Evolutionary conservation across 2,888 invertebrate genomes (phyloP).

Genomic region (Eurytoma californica): DNA sequence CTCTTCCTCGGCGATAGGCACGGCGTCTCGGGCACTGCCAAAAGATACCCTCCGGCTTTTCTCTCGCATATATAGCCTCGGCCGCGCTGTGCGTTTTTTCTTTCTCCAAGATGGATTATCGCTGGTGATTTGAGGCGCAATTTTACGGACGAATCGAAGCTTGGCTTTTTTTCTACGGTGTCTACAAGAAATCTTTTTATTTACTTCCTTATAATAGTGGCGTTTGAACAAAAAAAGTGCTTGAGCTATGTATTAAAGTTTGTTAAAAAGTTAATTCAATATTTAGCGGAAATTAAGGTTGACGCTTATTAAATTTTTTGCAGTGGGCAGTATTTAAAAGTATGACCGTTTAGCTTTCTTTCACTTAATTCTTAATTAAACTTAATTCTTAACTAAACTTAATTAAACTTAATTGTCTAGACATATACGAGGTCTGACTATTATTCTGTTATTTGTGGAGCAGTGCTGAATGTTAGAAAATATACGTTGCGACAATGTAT

Average conservation of each 20-base stretch:
- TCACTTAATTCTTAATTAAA: no score
- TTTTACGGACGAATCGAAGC: constrained; percentile 8
- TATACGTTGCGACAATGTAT: no score
- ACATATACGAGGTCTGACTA: no score
- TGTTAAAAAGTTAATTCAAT: background rate
- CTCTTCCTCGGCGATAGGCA: no score
- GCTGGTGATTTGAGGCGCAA: constrained; percentile 18
- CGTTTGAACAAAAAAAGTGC: background rate
- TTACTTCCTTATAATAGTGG: no score
- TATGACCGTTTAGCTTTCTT: no score
- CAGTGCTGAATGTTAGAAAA: no score
- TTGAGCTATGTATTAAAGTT: background rate
- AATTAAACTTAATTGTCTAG: no score
- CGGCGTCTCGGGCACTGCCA: background rate
- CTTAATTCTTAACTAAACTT: no score
- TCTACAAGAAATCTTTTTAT: background rate
- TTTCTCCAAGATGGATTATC: constrained; percentile 22
- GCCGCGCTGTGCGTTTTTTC: background rate
- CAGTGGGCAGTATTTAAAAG: background rate
- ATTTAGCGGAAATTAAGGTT: background rate
- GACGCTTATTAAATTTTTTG: constrained; percentile 2
- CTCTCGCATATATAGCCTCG: background rate
- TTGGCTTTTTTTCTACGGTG: background rate
- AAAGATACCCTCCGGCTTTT: constrained; percentile 20
- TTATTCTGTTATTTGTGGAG: no score